phyloP scores from a whole-genome alignment of 1,140 invertebrate species.

The Anadara kagoshimensis region DNA sequence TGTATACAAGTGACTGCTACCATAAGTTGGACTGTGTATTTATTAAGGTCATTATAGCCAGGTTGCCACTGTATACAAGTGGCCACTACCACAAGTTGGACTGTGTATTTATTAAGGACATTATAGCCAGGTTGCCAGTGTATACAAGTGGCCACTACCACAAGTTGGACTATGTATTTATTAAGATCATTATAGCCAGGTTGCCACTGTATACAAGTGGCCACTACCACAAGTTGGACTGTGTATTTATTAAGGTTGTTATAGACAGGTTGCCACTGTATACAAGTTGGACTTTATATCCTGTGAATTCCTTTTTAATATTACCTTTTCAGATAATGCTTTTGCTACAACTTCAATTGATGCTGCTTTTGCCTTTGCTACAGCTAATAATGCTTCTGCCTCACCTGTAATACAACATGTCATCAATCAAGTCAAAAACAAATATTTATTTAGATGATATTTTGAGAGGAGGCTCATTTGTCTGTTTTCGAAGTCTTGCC shows the following conservation, averaged over 20 bases:
- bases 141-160: too few species aligned
- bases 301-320: background rate
- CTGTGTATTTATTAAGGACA: background rate
- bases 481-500: too few species aligned
- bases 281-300: background rate
- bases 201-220: too few species aligned
- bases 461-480: too few species aligned
- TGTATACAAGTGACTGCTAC: background rate
- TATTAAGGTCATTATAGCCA: background rate
- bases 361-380: conserved; percentile 35
- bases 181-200: too few species aligned
- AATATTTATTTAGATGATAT: background rate
- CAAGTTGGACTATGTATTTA: too few species aligned
- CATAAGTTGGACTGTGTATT: background rate
- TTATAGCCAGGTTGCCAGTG: background rate
- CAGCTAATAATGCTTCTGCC: conserved; percentile 75
- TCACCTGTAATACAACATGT: conserved; percentile 75
- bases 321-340: conserved; percentile 32
- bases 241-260: too few species aligned
- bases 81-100: background rate
- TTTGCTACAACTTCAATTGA: conserved; percentile 25
- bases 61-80: background rate
- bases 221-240: too few species aligned
- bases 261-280: too few species aligned
- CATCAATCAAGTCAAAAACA: background rate